phyloP scores from a whole-genome alignment of 2,888 invertebrate genomes.

The Tachystola acroxantha region DNA sequence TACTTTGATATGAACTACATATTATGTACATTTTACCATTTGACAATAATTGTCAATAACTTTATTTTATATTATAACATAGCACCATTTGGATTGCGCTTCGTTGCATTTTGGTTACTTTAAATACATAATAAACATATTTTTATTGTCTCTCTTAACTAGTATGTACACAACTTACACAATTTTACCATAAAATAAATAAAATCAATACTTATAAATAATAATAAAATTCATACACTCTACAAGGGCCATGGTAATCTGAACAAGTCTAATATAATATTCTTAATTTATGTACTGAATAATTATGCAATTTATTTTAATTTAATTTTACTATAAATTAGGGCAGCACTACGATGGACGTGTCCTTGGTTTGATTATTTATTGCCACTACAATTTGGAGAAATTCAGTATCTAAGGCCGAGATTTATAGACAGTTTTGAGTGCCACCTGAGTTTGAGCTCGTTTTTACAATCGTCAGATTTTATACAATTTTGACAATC shows the following conservation, averaged over 20 bases:
- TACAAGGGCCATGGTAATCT: conserved; percentile 5
- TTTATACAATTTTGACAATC: no score
- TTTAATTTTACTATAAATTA: no score
- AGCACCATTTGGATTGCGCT: conserved; percentile 59
- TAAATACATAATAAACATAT: conserved; percentile 13
- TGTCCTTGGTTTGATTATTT: no score
- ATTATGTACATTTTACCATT: conserved; percentile 15
- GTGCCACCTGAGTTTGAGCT: no score
- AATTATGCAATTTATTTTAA: no score
- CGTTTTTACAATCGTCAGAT: no score
- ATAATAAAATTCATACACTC: conserved; percentile 12
- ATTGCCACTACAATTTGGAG: no score
- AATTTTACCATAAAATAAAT: background rate
- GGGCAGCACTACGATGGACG: no score
- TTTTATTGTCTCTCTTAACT: conserved; percentile 17
- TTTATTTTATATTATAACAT: conserved; percentile 20
- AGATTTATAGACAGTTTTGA: no score
- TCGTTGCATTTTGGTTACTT: conserved; percentile 26
- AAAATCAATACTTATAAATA: conserved; percentile 15
- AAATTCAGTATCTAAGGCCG: no score
- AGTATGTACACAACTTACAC: conserved; percentile 41
- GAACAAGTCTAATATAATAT: no score
- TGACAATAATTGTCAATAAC: conserved; percentile 9
- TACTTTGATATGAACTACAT: conserved; percentile 11
- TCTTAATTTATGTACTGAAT: no score